A percentile compares a stretch with the other conserved stretches of the same genome.
phyloP scores from a whole-genome alignment of 2,888 invertebrate genomes.

The Euplagia quadripunctaria region DNA sequence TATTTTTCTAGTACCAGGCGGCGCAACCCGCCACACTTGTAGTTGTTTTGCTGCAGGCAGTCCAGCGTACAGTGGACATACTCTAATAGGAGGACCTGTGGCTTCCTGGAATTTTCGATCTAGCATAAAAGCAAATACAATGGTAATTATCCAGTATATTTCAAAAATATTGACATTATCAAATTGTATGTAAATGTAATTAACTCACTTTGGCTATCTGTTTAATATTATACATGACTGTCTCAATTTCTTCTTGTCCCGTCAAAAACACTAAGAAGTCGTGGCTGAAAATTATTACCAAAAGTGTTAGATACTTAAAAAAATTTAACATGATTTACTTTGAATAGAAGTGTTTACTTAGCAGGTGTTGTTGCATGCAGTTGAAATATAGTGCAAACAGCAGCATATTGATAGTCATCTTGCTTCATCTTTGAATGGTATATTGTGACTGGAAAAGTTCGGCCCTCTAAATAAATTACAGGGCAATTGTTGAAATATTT shows the following conservation, averaged over 20 bases:
- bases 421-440: constrained; percentile 91
- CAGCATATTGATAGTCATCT: constrained; percentile 94
- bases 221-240: constrained; percentile 91
- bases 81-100: constrained; percentile 90
- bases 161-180: constrained; percentile 5
- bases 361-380: constrained; percentile 94
- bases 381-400: constrained; percentile 95
- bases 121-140: constrained; percentile 53
- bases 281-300: constrained; percentile 88
- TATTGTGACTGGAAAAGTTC: constrained; percentile 93
- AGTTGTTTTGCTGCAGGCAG: constrained; percentile 95
- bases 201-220: constrained; percentile 89
- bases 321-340: neutral
- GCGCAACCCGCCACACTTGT: constrained; percentile 93
- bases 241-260: constrained; percentile 98
- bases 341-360: constrained; percentile 86
- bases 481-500: constrained; percentile 95
- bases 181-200: neutral
- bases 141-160: constrained; percentile 28
- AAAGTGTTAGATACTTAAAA: neutral
- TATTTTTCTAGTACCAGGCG: constrained; percentile 94
- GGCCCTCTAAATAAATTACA: constrained; percentile 96
- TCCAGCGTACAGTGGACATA: constrained; percentile 97
- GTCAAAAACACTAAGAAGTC: constrained; percentile 97
- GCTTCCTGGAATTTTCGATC: constrained; percentile 78